Evolutionary conservation across 2,797 vertebrate genomes (phyloP).

Genomic region (Tympanoctomys barrerae): DNA sequence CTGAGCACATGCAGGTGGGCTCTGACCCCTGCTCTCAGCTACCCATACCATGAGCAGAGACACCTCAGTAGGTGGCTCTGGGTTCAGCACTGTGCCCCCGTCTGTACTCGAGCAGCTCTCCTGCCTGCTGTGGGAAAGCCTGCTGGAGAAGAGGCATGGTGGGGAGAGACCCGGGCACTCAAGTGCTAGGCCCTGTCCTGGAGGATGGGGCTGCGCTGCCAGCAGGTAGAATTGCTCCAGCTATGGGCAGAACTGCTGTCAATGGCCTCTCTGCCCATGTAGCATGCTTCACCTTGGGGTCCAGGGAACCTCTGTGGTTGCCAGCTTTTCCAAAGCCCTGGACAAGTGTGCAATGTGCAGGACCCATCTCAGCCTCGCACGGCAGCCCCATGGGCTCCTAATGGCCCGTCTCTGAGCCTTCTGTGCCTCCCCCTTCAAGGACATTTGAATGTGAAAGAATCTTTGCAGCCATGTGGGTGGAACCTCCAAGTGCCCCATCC

Average conservation of each 20-base stretch:
- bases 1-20: background rate
- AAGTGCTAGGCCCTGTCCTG: background rate
- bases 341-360: background rate
- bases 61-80: background rate
- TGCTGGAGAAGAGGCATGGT: accelerated
- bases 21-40: background rate
- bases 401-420: background rate
- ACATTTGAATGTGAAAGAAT: background rate
- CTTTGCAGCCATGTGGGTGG: background rate
- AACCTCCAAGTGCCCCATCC: background rate
- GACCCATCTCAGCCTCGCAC: too few species aligned
- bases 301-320: background rate
- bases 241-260: too few species aligned
- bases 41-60: background rate
- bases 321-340: background rate
- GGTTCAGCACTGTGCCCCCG: background rate
- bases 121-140: background rate
- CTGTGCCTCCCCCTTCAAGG: background rate
- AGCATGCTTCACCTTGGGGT: background rate
- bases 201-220: background rate
- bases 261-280: background rate
- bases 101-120: background rate
- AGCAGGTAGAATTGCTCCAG: background rate
- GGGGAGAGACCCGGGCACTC: background rate
- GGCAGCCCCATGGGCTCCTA: background rate